These are phyloP conservation scores for Papilio elwesi DNA, from an alignment of 2,888 invertebrate species.

Conservation along the genomic window DNA sequence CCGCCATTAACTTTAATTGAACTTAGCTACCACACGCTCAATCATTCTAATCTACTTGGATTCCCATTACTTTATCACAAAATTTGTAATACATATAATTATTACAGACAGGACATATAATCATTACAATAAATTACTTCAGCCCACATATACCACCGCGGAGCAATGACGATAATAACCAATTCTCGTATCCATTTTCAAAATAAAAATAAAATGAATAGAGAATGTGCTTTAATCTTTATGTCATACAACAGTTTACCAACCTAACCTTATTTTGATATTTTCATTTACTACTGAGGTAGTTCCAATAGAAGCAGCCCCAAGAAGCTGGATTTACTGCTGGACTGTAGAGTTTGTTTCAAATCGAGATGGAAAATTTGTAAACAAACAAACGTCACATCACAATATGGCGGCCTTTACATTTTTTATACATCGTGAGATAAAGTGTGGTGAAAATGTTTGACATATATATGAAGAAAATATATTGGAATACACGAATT, in stretches of 20 bases:
- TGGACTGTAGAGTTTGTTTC: not conserved
- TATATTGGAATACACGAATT: too few relatives aligned
- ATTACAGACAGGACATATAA: not conserved
- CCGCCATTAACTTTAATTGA: not conserved
- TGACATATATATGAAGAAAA: too few relatives aligned
- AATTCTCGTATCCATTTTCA: slow-evolving; percentile 16
- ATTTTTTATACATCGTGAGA: too few relatives aligned
- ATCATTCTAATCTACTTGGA: slow-evolving; percentile 4
- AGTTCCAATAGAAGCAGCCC: not conserved
- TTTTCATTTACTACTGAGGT: slow-evolving; percentile 4
- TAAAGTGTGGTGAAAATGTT: too few relatives aligned
- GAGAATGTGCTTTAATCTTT: not conserved
- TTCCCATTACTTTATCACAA: slow-evolving; percentile 17
- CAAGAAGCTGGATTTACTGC: not conserved
- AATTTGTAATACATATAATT: not conserved
- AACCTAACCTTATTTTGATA: too few relatives aligned
- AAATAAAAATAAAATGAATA: slow-evolving; percentile 11
- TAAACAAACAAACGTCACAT: too few relatives aligned
- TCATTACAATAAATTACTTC: not conserved
- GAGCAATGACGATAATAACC: not conserved
- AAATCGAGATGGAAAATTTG: too few relatives aligned
- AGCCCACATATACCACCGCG: not conserved
- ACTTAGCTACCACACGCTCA: slow-evolving; percentile 15
- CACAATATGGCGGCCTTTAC: too few relatives aligned
- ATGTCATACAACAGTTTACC: not conserved